Base-by-base conservation (phyloP, 2,888 invertebrate species). In the Clusia tigrina region DNA sequence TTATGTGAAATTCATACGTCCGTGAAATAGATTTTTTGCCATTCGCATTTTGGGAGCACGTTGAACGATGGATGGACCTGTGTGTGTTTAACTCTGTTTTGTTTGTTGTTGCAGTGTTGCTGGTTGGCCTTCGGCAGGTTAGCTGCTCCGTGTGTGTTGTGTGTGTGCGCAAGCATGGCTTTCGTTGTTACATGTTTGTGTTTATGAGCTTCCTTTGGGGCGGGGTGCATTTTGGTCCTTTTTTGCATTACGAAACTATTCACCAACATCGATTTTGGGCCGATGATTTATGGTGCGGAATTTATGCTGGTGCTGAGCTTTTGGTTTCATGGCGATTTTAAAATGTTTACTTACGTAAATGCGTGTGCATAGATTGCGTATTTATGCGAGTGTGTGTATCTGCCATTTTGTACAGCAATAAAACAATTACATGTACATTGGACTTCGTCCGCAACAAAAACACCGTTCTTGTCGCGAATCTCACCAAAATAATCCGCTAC, bases 201-300 rank as follows among this genome's bases (percentile, higher is more conserved):
- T 64, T 67, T 42, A 57, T 55, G 58, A 25, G 59, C 67, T 63
- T 56, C 51, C 60, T 63, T 57, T 57, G n/a, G n/a, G n/a, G n/a
- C n/a, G n/a, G n/a, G n/a, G n/a, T 51, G 17, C 17, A 51, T 48
- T 18, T 53, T 24, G 25, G 22, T 9, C 22, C 38, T 26, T 38
- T 38, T 53, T n/a, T 18, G 32, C 18, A 20, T 54, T 54, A 54
- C 54, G 54, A 54, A 54, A 54, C 54, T 26, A 26, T 54, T 32
- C 32, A n/a, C 23, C 5, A 25, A 26, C 54, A 54, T 54, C 54
- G 54, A 54, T 54, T 55, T 66, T 63, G 59, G 62, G 58, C 59
- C 15, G 42, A 71, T 74, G 74, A 74, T 74, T 74, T 74, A 74
- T 75, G 74, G 72, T 69, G 66, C 66, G 75, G 67, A 74, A 72